Evolutionary conservation across 92 coral and sea anemone genomes (phyloP).

Genomic region (Phenganax subtilis): DNA sequence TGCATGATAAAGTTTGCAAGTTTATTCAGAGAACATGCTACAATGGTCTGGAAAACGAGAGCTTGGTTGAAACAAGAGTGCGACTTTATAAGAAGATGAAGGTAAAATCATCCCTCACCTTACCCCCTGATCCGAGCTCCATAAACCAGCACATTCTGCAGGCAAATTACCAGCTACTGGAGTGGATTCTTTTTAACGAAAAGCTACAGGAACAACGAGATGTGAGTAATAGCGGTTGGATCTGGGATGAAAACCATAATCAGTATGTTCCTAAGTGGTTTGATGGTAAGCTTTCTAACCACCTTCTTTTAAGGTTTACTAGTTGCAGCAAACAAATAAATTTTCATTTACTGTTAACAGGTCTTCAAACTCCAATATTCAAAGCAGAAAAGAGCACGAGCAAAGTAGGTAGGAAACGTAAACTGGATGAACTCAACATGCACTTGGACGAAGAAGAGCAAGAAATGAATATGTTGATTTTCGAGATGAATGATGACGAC

Average conservation of each 20-base stretch:
- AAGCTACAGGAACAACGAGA: neutral
- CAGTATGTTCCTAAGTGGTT: neutral
- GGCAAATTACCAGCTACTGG: neutral
- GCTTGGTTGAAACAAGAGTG: slow-evolving; percentile 2
- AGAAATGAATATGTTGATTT: too few species aligned
- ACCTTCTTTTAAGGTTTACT: too few species aligned
- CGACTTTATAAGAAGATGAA: neutral
- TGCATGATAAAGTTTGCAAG: neutral
- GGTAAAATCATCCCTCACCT: neutral
- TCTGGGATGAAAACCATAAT: neutral
- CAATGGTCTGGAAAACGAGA: neutral
- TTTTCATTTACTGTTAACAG: too few species aligned
- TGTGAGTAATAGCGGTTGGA: neutral
- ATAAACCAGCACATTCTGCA: neutral
- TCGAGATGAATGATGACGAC: too few species aligned
- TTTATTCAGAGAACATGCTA: neutral
- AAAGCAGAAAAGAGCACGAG: too few species aligned
- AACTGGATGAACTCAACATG: too few species aligned
- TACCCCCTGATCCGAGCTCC: neutral
- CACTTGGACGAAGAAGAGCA: too few species aligned
- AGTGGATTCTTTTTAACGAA: neutral
- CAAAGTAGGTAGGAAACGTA: too few species aligned
- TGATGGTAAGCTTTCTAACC: neutral
- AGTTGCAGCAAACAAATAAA: too few species aligned
- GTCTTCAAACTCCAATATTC: too few species aligned